Base-by-base conservation (phyloP, 37 sponge, comb jelly and placozoan species). In the Chondrilla cf. caribensis region DNA sequence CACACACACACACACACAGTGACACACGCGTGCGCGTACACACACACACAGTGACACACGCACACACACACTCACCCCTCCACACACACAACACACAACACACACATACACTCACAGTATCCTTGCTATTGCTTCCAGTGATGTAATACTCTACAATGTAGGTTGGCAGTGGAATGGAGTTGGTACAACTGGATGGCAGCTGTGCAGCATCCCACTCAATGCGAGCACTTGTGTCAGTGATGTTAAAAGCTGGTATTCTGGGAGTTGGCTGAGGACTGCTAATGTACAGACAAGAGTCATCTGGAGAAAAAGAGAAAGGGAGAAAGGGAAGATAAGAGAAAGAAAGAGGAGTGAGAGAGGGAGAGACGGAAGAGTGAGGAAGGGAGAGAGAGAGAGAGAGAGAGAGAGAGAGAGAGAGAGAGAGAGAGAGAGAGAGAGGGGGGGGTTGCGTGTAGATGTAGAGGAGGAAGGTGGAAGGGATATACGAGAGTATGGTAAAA, bases 1-100 rank as follows among this genome's bases (percentile, higher is more conserved):
- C 91, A 66, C 84, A 36, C 38, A 59, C 87, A 81, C 84, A 91
- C 14, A 84, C 87, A 66, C 84, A 47, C 51, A 47, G 9, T 14
- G 9, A 47, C 51, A 47, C 51, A 47, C 11, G 51, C 51, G 6
- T 47, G 51, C 51, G 11, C 51, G 11, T 11, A 47, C 51, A 47
- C 51, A 47, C 51, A 47, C 51, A 47, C 51, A 47, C 51, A 47
- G 9, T 14, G 9, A 47, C 51, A 47, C 51, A 47, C 51, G 11
- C 51, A 47, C 51, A 47, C 51, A 47, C 51, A 47, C 51, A 47
- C n/a, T n/a, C n/a, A n/a, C n/a, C n/a, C n/a, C n/a, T n/a, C n/a
- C n/a, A n/a, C n/a, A n/a, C n/a, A n/a, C n/a, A n/a, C n/a, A n/a
- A n/a, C n/a, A n/a, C n/a, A n/a, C n/a, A n/a, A n/a, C n/a, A n/a